A percentile compares a stretch with the other conserved stretches of the same genome.
Evolutionary conservation across 2,888 invertebrate genomes (phyloP).

Genomic region (Synergus laeviventris): DNA sequence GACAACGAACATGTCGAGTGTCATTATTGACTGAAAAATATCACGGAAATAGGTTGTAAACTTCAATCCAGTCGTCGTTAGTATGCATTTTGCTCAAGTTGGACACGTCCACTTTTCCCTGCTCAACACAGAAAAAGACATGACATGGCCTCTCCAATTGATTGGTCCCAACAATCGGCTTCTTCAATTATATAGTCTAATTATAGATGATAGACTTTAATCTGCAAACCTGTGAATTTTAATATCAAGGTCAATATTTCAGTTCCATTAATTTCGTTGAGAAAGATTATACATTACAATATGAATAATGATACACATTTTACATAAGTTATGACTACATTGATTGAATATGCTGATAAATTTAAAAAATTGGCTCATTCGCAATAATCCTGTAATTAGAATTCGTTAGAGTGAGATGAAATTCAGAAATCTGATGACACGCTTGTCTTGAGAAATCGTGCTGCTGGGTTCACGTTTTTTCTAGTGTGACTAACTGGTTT

Average conservation of each 20-base stretch:
- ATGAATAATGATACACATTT: background rate
- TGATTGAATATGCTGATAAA: background rate
- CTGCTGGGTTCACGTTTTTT: slow-evolving; percentile 12
- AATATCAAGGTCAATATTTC: background rate
- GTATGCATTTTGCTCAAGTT: slow-evolving; percentile 29
- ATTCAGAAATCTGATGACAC: slow-evolving; percentile 1
- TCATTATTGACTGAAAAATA: slow-evolving; percentile 38
- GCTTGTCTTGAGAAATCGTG: slow-evolving; percentile 22
- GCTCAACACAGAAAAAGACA: background rate
- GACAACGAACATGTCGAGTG: slow-evolving; percentile 37
- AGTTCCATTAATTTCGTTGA: background rate
- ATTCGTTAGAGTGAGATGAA: background rate
- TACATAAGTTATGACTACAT: background rate
- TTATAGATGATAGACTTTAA: background rate
- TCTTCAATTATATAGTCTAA: slow-evolving; percentile 11
- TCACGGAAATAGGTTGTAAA: slow-evolving; percentile 36
- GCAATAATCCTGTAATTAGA: slow-evolving; percentile 17
- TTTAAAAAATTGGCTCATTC: background rate
- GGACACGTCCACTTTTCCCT: slow-evolving; percentile 34
- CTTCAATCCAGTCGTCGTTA: slow-evolving; percentile 38
- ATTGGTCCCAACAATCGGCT: background rate
- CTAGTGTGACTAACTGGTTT: slow-evolving; percentile 33
- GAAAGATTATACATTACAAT: too few species aligned
- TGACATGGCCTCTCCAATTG: too few species aligned
- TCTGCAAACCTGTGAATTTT: background rate